Base-by-base conservation (phyloP, 2,113 vertebrate genomes). In the Pogona vitticeps region DNA sequence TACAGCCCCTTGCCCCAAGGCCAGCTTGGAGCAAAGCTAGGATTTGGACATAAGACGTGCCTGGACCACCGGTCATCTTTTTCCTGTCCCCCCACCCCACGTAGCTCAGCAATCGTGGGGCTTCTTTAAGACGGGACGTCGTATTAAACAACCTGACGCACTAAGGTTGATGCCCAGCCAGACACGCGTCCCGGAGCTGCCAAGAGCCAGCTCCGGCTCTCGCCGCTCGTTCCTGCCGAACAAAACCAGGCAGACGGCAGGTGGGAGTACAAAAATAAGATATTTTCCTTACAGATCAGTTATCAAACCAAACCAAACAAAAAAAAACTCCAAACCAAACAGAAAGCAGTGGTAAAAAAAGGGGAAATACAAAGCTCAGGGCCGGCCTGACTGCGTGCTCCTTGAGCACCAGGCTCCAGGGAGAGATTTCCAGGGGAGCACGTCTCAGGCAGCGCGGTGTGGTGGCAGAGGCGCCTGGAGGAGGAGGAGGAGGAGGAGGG, bases 261-360 rank as follows among this genome's bases (percentile, higher is more conserved):
- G 82, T 93, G 93, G 93, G 96, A 97, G 97, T 99, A 99, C 97
- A 99, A 99, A 99, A 99, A 99, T 99, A 99, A 97, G 95, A 86
- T 96, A 81, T 96, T 94, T 95, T 95, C 93, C 97, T 98, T 97
- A 98, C 97, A 97, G 97, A 97, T 95, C 97, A 96, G 95, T 97
- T 97, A 98, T 98, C 97, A 96, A 97, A 97, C 94, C 95, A 96
- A 94, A 91, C 93, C 58, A 79, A 79, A n/a, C n/a, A n/a, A n/a
- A n/a, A n/a, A n/a, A n/a, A n/a, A 63, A 63, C 61, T 17, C 14
- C 56, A 70, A 86, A 78, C 70, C 59, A 52, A 31, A 97, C 97
- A 96, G 97, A 97, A 97, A 96, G 94, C 42, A 76, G 46, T 18
- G 42, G 75, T 76, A 98, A 98, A 63, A 63, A 63, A 63, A 12